Conservation (phyloP, 2,113 vertebrate species). For the Syrrhaptes paradoxus region DNA sequence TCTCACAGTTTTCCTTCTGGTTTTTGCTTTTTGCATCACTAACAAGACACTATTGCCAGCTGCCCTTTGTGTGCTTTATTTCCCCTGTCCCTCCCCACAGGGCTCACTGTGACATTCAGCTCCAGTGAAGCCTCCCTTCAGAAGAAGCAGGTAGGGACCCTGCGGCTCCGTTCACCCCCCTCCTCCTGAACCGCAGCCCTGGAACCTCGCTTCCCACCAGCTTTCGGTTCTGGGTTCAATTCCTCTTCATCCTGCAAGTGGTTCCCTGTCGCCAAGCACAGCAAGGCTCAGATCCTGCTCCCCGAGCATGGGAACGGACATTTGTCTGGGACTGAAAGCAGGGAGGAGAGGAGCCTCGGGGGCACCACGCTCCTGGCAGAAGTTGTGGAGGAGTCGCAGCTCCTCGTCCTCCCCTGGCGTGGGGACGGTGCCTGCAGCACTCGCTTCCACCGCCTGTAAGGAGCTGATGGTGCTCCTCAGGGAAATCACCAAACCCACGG, state of each 20-base stretch:
- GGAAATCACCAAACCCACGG: accelerated
- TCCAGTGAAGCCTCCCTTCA: not conserved
- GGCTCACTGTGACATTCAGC: not conserved
- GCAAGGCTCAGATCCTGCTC: not conserved
- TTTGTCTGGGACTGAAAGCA: not conserved
- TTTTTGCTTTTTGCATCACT: not conserved
- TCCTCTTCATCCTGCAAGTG: not conserved
- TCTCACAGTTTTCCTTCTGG: not conserved
- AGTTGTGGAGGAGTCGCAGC: not conserved
- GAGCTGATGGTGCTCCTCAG: accelerated
- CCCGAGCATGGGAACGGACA: accelerated
- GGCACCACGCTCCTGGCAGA: not conserved
- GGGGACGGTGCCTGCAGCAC: not conserved
- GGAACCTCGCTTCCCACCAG: not conserved
- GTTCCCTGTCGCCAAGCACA: not conserved
- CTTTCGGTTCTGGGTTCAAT: slow-evolving; percentile 4
- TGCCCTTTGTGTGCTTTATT: not conserved
- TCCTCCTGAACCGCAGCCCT: not conserved
- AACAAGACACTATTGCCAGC: not conserved
- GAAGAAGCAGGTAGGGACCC: not conserved
- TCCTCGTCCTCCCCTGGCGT: accelerated
- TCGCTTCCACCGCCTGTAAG: not conserved
- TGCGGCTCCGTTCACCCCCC: not conserved
- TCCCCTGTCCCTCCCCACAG: not conserved
- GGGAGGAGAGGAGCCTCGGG: not conserved